Conservation (phyloP, 2,113 vertebrate species). For the Lepus americanus region DNA sequence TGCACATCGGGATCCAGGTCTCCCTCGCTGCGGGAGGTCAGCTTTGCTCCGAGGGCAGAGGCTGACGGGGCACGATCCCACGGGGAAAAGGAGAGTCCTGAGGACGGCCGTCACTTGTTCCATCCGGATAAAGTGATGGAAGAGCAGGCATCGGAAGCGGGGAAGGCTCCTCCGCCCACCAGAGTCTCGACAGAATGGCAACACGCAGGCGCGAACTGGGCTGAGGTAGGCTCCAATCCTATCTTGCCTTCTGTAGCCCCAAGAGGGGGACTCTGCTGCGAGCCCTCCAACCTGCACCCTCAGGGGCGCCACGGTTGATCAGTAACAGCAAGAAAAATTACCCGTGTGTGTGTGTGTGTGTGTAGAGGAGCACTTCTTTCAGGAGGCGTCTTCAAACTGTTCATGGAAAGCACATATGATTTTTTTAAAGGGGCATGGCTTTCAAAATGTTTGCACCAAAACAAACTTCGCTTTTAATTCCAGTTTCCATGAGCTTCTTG, state of each 20-base stretch:
- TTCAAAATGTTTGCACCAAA: too few relatives aligned
- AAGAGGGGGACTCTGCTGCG: background rate
- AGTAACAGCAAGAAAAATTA: background rate
- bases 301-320: background rate
- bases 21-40: too few relatives aligned
- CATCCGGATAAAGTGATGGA: background rate
- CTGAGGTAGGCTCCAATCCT: background rate
- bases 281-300: fast-evolving
- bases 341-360: too few relatives aligned
- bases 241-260: background rate
- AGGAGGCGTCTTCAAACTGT: too few relatives aligned
- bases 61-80: background rate
- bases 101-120: background rate
- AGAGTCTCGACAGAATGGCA: background rate
- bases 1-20: background rate
- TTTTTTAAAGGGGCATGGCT: too few relatives aligned
- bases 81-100: background rate
- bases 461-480: too few relatives aligned
- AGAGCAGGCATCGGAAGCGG: fast-evolving
- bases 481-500: too few relatives aligned
- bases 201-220: background rate
- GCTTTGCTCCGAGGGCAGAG: background rate
- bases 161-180: background rate
- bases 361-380: too few relatives aligned
- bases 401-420: too few relatives aligned